Evolutionary conservation across 1,140 invertebrate species (phyloP).

Genomic region (Drosophila subpulchrella): DNA sequence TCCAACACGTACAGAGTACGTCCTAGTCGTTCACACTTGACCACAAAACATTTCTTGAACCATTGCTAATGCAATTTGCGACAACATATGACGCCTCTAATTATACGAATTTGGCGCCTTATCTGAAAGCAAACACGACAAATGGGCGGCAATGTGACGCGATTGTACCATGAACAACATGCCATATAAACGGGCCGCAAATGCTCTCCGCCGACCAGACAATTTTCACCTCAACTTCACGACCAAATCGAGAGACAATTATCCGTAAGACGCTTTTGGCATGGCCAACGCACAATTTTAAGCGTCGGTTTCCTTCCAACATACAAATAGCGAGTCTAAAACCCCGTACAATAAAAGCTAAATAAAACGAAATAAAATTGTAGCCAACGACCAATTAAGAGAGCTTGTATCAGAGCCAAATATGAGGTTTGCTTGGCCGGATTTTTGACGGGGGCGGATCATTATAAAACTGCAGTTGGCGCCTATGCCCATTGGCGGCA

Average conservation of each 20-base stretch:
- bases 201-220: slow-evolving; percentile 39
- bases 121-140: slow-evolving; percentile 75
- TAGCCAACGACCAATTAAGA: slow-evolving; percentile 59
- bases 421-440: slow-evolving; percentile 43
- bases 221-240: slow-evolving; percentile 68
- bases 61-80: slow-evolving; percentile 69
- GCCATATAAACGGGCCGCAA: slow-evolving; percentile 35
- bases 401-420: slow-evolving; percentile 38
- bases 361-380: slow-evolving; percentile 34
- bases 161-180: slow-evolving; percentile 42
- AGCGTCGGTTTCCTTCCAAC: slow-evolving; percentile 66
- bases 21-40: slow-evolving; percentile 1
- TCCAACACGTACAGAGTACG: neutral
- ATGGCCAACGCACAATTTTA: slow-evolving; percentile 44
- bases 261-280: slow-evolving; percentile 61
- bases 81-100: slow-evolving; percentile 73
- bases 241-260: slow-evolving; percentile 67
- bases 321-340: slow-evolving; percentile 32
- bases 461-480: slow-evolving; percentile 75
- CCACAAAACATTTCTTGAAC: slow-evolving; percentile 27
- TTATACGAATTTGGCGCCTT: slow-evolving; percentile 75
- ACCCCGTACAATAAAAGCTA: slow-evolving; percentile 17
- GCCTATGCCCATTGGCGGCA: slow-evolving; percentile 37
- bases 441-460: slow-evolving; percentile 58
- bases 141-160: slow-evolving; percentile 65